phyloP scores from a whole-genome alignment of 2,888 invertebrate genomes.

The Dasysyrphus tricinctus region DNA sequence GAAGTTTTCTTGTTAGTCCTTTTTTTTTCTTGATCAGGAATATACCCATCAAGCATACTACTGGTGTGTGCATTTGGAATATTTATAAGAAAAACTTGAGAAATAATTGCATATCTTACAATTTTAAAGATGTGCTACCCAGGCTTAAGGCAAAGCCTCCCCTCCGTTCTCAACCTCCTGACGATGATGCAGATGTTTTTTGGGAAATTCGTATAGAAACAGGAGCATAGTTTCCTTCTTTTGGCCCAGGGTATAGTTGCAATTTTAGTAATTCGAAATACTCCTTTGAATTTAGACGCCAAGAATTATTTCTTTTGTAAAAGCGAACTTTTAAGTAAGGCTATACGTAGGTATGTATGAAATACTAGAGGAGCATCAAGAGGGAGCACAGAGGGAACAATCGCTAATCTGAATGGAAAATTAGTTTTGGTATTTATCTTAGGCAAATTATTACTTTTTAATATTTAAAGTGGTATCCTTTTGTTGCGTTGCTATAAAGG shows the following conservation, averaged over 20 bases:
- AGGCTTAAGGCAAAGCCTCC: slow-evolving; percentile 47
- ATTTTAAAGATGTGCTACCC: slow-evolving; percentile 78
- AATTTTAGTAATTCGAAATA: slow-evolving; percentile 73
- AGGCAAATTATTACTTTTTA: slow-evolving; percentile 74
- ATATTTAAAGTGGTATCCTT: slow-evolving; percentile 75
- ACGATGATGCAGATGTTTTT: slow-evolving; percentile 20
- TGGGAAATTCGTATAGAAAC: not conserved
- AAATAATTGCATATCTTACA: slow-evolving; percentile 83
- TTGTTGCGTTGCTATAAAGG: slow-evolving; percentile 53
- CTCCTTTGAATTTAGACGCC: slow-evolving; percentile 71
- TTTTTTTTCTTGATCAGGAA: slow-evolving; percentile 4
- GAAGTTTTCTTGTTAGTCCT: slow-evolving; percentile 42
- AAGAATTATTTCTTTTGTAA: slow-evolving; percentile 72
- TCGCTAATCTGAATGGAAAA: slow-evolving; percentile 72
- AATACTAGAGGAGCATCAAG: not conserved
- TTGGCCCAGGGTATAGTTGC: slow-evolving; percentile 29
- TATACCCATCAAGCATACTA: not conserved
- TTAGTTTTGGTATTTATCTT: slow-evolving; percentile 74
- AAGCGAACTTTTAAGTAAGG: slow-evolving; percentile 55
- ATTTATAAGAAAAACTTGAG: slow-evolving; percentile 77
- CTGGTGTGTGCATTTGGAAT: slow-evolving; percentile 67
- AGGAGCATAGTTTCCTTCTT: slow-evolving; percentile 39
- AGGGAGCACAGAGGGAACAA: not conserved
- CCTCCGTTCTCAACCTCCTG: not conserved
- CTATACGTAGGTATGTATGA: not conserved